Conservation (phyloP, 1,140 invertebrate species). For the Pogonus chalceus region DNA sequence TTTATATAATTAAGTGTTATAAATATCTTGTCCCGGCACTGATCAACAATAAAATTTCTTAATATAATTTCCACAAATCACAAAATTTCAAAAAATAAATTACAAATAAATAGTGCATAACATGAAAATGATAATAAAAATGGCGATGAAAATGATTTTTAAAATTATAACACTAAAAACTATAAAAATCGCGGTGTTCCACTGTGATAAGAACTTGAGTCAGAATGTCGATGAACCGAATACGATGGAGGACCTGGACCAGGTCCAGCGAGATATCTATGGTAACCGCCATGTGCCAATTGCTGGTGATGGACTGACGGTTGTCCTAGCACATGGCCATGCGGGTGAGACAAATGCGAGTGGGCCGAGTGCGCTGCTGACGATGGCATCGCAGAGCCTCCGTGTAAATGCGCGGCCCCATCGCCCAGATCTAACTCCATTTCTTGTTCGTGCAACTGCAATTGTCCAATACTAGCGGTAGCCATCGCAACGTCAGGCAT, state of each 20-base stretch:
- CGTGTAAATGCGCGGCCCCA: slow-evolving; percentile 47
- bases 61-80: too few relatives aligned
- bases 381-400: not conserved
- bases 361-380: too few relatives aligned
- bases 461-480: slow-evolving; percentile 58
- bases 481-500: slow-evolving; percentile 88
- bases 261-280: not conserved
- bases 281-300: not conserved
- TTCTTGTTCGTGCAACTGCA: slow-evolving; percentile 57
- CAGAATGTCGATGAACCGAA: not conserved
- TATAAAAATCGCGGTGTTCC: slow-evolving; percentile 3
- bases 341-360: not conserved
- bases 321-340: not conserved
- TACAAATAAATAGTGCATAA: not conserved
- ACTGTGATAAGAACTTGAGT: not conserved
- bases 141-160: not conserved
- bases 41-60: too few relatives aligned
- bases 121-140: not conserved
- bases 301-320: not conserved
- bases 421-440: slow-evolving; percentile 66
- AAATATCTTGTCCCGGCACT: too few relatives aligned
- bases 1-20: too few relatives aligned
- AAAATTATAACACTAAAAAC: not conserved
- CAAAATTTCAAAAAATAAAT: not conserved
- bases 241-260: not conserved